Conservation (phyloP, 1,140 invertebrate species). For the Archivesica marissinica region DNA sequence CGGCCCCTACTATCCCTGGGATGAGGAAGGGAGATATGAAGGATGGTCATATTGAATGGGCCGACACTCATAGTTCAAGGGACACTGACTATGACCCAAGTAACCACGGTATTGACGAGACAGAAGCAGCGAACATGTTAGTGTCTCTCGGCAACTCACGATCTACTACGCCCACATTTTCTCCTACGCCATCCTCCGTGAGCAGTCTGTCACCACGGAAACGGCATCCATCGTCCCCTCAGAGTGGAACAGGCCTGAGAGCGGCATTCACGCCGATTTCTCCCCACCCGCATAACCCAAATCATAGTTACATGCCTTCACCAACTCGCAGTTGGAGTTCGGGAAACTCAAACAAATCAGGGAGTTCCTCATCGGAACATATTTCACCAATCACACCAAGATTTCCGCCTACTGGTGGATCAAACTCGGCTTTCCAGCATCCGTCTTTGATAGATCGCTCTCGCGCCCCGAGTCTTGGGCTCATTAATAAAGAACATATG, state of each 20-base stretch:
- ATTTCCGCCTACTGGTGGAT: slow-evolving; percentile 63
- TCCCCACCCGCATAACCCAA: slow-evolving; percentile 78
- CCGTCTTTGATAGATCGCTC: slow-evolving; percentile 43
- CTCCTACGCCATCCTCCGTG: slow-evolving; percentile 85
- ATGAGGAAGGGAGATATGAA: slow-evolving; percentile 81
- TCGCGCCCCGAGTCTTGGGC: slow-evolving; percentile 52
- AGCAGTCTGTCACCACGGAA: slow-evolving; percentile 62
- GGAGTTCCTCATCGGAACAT: slow-evolving; percentile 78
- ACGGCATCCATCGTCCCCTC: slow-evolving; percentile 69
- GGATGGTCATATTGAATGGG: slow-evolving; percentile 89
- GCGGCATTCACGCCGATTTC: slow-evolving; percentile 82
- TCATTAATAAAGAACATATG: slow-evolving; percentile 73
- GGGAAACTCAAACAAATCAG: slow-evolving; percentile 77
- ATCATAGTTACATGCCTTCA: slow-evolving; percentile 74
- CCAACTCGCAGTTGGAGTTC: slow-evolving; percentile 79
- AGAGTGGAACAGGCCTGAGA: slow-evolving; percentile 60
- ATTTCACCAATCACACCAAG: slow-evolving; percentile 80
- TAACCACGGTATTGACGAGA: slow-evolving; percentile 93
- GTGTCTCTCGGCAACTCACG: slow-evolving; percentile 95
- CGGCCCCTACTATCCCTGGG: slow-evolving; percentile 74
- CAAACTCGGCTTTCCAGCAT: slow-evolving; percentile 64
- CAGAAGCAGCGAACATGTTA: slow-evolving; percentile 98
- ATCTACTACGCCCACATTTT: slow-evolving; percentile 86
- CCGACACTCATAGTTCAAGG: slow-evolving; percentile 87
- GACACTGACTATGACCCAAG: slow-evolving; percentile 65